Conservation (phyloP, 2,888 invertebrate species). For the Lasioglossum lativentre region DNA sequence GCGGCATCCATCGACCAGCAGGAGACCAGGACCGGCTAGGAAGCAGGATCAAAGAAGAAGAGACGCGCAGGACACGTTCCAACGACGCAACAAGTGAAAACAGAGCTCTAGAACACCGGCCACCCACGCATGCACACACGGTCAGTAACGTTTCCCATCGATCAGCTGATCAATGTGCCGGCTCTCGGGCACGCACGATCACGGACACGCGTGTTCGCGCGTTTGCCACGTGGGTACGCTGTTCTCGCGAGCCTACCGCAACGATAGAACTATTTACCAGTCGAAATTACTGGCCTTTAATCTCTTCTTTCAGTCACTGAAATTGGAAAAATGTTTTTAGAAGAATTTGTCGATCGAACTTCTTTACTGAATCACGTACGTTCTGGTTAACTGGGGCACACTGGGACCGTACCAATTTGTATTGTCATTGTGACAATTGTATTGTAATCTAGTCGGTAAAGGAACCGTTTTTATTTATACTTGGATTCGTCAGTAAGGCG, state of each 20-base stretch:
- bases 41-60: not conserved
- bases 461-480: too few relatives aligned
- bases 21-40: not conserved
- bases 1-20: not conserved
- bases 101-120: not conserved
- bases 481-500: too few relatives aligned
- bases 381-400: too few relatives aligned
- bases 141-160: constrained; percentile 40
- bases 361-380: too few relatives aligned
- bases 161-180: constrained; percentile 39
- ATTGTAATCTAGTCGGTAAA: too few relatives aligned
- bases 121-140: constrained; percentile 4
- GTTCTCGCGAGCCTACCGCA: not conserved
- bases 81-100: constrained; percentile 48
- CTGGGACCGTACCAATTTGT: too few relatives aligned
- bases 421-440: too few relatives aligned
- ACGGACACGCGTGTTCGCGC: not conserved
- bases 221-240: not conserved
- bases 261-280: not conserved
- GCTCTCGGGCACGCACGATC: not conserved
- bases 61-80: not conserved
- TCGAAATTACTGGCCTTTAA: too few relatives aligned
- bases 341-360: too few relatives aligned
- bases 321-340: too few relatives aligned
- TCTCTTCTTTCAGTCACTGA: too few relatives aligned